Evolutionary conservation across 2,113 vertebrate species (phyloP), one percentile per base, ranked within the genome.

Genomic region (Python bivittatus): DNA sequence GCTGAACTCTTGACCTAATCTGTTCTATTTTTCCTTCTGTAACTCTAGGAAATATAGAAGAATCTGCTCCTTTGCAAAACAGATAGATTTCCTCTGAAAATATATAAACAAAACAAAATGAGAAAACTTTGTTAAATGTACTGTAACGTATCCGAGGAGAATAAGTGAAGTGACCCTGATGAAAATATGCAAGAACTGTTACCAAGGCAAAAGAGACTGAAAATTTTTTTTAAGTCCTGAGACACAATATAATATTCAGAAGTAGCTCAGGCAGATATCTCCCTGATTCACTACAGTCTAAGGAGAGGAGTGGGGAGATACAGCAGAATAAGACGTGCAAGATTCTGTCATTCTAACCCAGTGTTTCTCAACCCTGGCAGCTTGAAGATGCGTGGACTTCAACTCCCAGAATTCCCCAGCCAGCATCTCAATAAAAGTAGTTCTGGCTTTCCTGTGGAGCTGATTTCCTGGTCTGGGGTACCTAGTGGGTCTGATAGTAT

Each of bases 31-130:
- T 99, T 95, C 99, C 99, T 93, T 99, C 98, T 92, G 98, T 94
- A 17, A 99, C 98, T 92, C 98, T 97, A 92, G 99, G 99, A 95
- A 99, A 99, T 97, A 99, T 98, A 83, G 99, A 98, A 33, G 99
- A 99, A 96, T 99, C 99, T 22, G 99, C 99, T 91, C 99, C 99
- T 97, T 99, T 99, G 95, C 99, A 99, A 95, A 99, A 99, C 68
- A 99, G 97, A 91, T 98, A 99, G 92, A 98, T 97, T 85, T 99
- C 98, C 85, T 98, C 99, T 99, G 42, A 91, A 95, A 95, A 92
- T 0, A 79, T 33, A 1, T 42, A 93, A 79, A 93, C 4, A 91
- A 72, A 83, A 95, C 15, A 95, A 0, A 1, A 17, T 92, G 90
- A 94, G 94, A 38, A 95, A 42, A 54, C 8, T 48, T 33, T n/a